Conservation (phyloP, 1,140 invertebrate genomes). For the Archivesica marissinica region DNA sequence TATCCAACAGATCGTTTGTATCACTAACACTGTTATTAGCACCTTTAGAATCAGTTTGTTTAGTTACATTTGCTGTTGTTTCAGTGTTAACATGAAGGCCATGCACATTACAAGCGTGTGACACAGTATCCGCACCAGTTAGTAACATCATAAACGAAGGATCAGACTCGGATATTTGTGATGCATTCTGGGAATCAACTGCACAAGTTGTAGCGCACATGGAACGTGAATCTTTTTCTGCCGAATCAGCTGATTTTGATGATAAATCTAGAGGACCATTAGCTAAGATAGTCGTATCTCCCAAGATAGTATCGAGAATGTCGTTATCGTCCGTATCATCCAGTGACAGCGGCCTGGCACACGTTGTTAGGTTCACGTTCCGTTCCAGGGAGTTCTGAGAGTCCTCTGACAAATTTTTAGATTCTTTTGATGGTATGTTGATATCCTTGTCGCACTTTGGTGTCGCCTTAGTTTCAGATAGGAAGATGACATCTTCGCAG, state of each 20-base stretch:
- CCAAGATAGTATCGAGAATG: conserved; percentile 10
- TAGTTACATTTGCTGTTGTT: background rate
- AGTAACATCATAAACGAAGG: conserved; percentile 27
- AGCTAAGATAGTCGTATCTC: background rate
- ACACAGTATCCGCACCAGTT: background rate
- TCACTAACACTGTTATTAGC: conserved; percentile 6
- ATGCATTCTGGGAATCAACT: background rate
- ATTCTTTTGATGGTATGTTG: background rate
- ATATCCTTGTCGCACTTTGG: background rate
- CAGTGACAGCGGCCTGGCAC: conserved; percentile 7
- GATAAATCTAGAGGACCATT: conserved; percentile 11
- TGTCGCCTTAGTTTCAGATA: conserved; percentile 49
- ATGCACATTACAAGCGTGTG: background rate
- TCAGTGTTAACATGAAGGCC: background rate
- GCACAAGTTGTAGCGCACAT: background rate
- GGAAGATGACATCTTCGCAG: conserved; percentile 52
- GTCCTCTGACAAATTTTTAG: background rate
- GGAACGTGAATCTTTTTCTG: background rate
- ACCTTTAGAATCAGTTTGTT: background rate
- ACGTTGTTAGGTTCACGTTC: background rate
- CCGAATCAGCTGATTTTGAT: background rate
- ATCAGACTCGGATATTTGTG: background rate
- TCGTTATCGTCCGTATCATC: conserved; percentile 10
- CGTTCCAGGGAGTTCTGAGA: background rate
- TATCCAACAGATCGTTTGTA: background rate